These are phyloP conservation scores for Abrostola triplasia DNA, from an alignment of 2,888 invertebrate genomes.

Conservation along the genomic window DNA sequence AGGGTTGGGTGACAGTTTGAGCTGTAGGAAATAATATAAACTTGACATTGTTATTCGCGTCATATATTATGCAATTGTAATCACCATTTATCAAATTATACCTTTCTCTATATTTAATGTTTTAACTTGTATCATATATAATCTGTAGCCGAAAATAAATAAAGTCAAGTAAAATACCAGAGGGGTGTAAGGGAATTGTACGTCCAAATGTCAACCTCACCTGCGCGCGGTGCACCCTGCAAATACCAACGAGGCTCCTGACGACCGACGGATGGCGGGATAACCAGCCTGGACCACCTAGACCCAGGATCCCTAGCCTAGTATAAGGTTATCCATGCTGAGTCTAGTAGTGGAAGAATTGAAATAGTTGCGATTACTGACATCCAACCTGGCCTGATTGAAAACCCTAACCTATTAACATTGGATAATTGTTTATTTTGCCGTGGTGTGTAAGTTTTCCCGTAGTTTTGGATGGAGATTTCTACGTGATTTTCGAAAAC, in stretches of 20 bases:
- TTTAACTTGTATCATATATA: slow-evolving; percentile 38
- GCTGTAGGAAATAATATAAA: slow-evolving; percentile 47
- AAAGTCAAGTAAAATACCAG: slow-evolving; percentile 48
- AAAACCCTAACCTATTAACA: slow-evolving; percentile 14
- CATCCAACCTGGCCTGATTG: slow-evolving; percentile 43
- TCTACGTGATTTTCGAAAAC: not conserved
- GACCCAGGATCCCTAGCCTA: slow-evolving; percentile 30
- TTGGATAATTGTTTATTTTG: slow-evolving; percentile 43
- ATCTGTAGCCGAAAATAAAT: slow-evolving; percentile 44
- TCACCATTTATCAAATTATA: slow-evolving; percentile 40
- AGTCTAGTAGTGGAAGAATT: slow-evolving; percentile 39
- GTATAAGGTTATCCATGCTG: slow-evolving; percentile 7
- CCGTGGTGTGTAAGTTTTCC: slow-evolving; percentile 23
- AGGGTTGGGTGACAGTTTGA: slow-evolving; percentile 50
- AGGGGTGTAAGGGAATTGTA: slow-evolving; percentile 42
- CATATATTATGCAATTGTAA: slow-evolving; percentile 32
- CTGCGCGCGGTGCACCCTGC: slow-evolving; percentile 49
- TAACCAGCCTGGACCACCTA: slow-evolving; percentile 45
- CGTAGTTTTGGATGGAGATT: not conserved
- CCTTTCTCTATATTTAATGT: slow-evolving; percentile 30
- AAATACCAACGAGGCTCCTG: slow-evolving; percentile 46
- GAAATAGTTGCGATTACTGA: slow-evolving; percentile 43
- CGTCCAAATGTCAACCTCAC: slow-evolving; percentile 49
- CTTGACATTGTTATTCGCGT: slow-evolving; percentile 46
- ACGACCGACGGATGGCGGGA: slow-evolving; percentile 51